Evolutionary conservation across 2,888 invertebrate genomes (phyloP).

Genomic region (Eupithecia inturbata): DNA sequence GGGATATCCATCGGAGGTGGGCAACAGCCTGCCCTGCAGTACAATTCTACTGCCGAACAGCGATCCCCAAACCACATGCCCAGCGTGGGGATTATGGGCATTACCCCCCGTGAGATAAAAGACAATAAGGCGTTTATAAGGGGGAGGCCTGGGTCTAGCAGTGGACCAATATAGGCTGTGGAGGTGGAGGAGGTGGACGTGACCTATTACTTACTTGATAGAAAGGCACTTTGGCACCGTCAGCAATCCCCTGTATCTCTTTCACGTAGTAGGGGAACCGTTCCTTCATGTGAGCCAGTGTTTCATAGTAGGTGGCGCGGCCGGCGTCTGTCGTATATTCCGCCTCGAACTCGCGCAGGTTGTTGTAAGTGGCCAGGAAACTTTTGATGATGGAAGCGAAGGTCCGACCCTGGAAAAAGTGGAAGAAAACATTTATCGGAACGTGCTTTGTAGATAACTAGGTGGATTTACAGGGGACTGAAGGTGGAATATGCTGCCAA

Average conservation of each 20-base stretch:
- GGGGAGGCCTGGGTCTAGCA: no score
- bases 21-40: no score
- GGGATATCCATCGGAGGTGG: no score
- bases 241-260: slow-evolving; percentile 93
- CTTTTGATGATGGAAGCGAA: slow-evolving; percentile 89
- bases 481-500: neutral
- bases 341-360: slow-evolving; percentile 88
- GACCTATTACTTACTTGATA: slow-evolving; percentile 85
- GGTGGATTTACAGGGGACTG: neutral
- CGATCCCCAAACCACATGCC: no score
- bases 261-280: slow-evolving; percentile 92
- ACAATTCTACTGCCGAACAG: no score
- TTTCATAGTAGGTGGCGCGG: slow-evolving; percentile 88
- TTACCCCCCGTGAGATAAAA: no score
- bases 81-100: no score
- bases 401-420: slow-evolving; percentile 87
- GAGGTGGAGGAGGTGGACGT: no score
- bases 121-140: no score
- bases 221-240: slow-evolving; percentile 93
- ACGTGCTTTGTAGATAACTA: neutral
- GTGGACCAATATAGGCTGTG: no score
- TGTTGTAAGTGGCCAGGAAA: slow-evolving; percentile 85
- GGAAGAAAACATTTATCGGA: neutral
- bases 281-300: slow-evolving; percentile 86
- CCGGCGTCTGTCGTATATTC: slow-evolving; percentile 89